These are phyloP conservation scores for Hydrocynus forskahlii DNA, from an alignment of 2,797 vertebrate species.

Conservation along the genomic window DNA sequence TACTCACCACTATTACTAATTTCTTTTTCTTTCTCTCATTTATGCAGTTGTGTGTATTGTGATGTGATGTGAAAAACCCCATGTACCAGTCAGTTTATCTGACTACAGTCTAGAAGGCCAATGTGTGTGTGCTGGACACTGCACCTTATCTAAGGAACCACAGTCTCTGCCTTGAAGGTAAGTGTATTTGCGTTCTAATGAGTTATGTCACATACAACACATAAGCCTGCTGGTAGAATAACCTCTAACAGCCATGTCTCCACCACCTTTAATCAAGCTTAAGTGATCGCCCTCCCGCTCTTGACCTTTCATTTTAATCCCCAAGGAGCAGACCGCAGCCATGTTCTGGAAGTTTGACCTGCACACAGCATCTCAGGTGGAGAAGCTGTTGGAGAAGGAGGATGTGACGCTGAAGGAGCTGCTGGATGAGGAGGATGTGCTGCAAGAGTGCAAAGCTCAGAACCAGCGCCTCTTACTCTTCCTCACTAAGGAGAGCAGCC, in stretches of 20 bases:
- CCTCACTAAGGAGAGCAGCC: conserved; percentile 89
- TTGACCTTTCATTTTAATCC: conserved; percentile 46
- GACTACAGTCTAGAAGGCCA: conserved; percentile 48
- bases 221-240: not conserved
- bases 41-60: conserved; percentile 46
- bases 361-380: conserved; percentile 93
- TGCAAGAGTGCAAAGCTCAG: conserved; percentile 98
- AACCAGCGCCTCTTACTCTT: conserved; percentile 94
- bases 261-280: not conserved
- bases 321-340: conserved; percentile 68
- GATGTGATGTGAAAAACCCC: conserved; percentile 30
- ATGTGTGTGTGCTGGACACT: conserved; percentile 59
- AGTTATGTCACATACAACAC: not conserved
- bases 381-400: conserved; percentile 95
- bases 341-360: conserved; percentile 99
- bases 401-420: conserved; percentile 91
- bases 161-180: conserved; percentile 61
- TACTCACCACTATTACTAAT: not conserved
- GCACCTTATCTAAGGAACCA: conserved; percentile 56
- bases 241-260: not conserved
- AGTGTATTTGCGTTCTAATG: conserved; percentile 29
- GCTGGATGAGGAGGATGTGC: conserved; percentile 95
- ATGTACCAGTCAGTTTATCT: conserved; percentile 10
- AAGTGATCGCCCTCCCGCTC: not conserved
- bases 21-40: conserved; percentile 35